Base-by-base conservation (phyloP, 2,888 invertebrate genomes). In the Nebria brevicollis region DNA sequence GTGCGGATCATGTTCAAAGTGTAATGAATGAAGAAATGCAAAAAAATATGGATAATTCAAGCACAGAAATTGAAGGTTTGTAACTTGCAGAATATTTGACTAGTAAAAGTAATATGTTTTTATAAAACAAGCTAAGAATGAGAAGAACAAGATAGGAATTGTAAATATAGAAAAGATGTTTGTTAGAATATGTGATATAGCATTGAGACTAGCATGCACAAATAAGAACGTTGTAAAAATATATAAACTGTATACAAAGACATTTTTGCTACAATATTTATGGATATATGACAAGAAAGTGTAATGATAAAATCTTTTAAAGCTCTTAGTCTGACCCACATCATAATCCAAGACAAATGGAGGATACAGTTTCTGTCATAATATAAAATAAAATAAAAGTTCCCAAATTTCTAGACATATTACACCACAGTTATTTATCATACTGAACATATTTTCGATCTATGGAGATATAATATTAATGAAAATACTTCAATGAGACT, bases 41-140 rank as follows among this genome's bases (percentile, higher is more conserved):
- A 11, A 20, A 54, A 54, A 54, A 70, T 26, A 20, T 25, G 25
- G 70, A 70, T 70, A 25, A 25, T 34, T 25, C 70, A 11, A 6
- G 25, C 26, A 70, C 70, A 34, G 70, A 70, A 11, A 70, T 70
- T 70, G 11, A 11, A 70, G 70, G 70, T 70, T 11, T 70, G 70
- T 70, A 5, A 25, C 25, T 5, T 70, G 20, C 25, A 20, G 13
- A 5, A 70, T 34, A 70, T 26, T 70, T 11, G 54, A 3, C 4
- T 11, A 0, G 2, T 2, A 54, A 54, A 7, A 7, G 54, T 54
- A 34, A 5, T 34, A 5, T 1, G 34, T 34, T 34, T 34, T 2
- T 4, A 34, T 34, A 34, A 34, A 34, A 2, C 34, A 34, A 34
- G 5, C 5, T 34, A 34, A 34, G 34, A 34, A 34, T 4, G 34